A percentile compares a stretch with the other conserved stretches of the same genome.
Evolutionary conservation across 2,888 invertebrate genomes (phyloP).

Genomic region (Thymelicus acteon): DNA sequence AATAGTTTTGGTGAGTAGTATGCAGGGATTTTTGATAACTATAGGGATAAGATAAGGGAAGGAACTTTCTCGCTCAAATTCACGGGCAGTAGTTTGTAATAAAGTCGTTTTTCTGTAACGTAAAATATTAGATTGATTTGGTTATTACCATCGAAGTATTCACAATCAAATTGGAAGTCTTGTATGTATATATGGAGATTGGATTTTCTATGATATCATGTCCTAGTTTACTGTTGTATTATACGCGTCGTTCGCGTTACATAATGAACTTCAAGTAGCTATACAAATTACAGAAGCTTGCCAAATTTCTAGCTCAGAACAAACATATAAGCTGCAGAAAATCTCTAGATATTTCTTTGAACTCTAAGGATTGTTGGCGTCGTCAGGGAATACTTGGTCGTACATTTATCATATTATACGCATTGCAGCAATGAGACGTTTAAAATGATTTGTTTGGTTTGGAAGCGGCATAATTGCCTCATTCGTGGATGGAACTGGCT

Average conservation of each 20-base stretch:
- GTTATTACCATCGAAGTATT: too few species aligned
- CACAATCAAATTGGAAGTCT: not conserved
- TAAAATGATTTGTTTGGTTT: conserved; percentile 73
- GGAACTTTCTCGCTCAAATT: too few species aligned
- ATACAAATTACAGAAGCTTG: conserved; percentile 33
- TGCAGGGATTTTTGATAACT: too few species aligned
- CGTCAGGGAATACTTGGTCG: conserved; percentile 37
- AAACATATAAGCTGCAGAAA: conserved; percentile 30
- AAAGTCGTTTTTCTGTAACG: too few species aligned
- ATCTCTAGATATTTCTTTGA: conserved; percentile 35
- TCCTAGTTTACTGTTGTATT: conserved; percentile 1
- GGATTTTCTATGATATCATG: conserved; percentile 51
- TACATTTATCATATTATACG: conserved; percentile 58
- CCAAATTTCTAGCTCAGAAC: conserved; percentile 37
- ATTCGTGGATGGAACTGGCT: conserved; percentile 56
- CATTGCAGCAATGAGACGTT: conserved; percentile 69
- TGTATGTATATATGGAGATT: conserved; percentile 29
- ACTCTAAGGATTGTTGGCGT: conserved; percentile 37
- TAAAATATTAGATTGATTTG: too few species aligned
- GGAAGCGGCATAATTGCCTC: conserved; percentile 64
- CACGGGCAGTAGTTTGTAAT: too few species aligned
- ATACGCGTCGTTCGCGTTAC: conserved; percentile 15
- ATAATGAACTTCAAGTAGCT: conserved; percentile 33
- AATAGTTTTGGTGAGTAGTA: too few species aligned
- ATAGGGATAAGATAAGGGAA: too few species aligned